Evolutionary conservation across 2,888 invertebrate genomes (phyloP).

Genomic region (Antheraea yamamai): DNA sequence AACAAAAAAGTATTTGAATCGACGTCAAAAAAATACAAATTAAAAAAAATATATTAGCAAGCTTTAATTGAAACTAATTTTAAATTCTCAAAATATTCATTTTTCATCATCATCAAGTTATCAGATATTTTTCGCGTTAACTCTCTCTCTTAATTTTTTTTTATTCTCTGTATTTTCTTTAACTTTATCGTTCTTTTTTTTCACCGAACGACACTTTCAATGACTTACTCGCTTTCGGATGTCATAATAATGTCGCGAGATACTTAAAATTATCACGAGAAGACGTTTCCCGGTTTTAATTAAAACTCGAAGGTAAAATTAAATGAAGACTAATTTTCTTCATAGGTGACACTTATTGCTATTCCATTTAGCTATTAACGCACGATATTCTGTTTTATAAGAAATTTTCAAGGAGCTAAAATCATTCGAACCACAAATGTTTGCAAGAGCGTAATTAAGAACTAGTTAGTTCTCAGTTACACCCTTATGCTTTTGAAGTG

Average conservation of each 20-base stretch:
- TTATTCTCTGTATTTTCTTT: conserved; percentile 19
- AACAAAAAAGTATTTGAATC: too few species aligned
- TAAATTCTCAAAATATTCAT: too few species aligned
- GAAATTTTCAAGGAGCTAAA: not conserved
- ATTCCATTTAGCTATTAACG: conserved; percentile 3
- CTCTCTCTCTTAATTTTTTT: not conserved
- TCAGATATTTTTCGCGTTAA: not conserved
- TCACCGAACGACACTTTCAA: conserved; percentile 27
- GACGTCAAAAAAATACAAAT: too few species aligned
- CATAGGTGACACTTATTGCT: conserved; percentile 18
- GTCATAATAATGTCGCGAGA: conserved; percentile 26
- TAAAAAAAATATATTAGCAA: too few species aligned
- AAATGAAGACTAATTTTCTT: conserved; percentile 25
- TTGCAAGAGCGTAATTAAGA: not conserved
- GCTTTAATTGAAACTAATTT: too few species aligned
- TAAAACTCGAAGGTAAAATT: conserved; percentile 24
- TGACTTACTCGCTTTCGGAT: conserved; percentile 23
- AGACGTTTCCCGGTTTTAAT: conserved; percentile 24
- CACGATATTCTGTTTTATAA: conserved; percentile 14
- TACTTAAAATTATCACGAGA: conserved; percentile 27
- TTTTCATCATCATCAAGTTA: too few species aligned
- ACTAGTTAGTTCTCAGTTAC: not conserved
- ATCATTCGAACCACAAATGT: not conserved
- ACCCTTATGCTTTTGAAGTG: too few species aligned
- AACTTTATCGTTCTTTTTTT: conserved; percentile 24